Conservation (phyloP, 2,888 invertebrate species). For the Lamellibrachia satsuma region DNA sequence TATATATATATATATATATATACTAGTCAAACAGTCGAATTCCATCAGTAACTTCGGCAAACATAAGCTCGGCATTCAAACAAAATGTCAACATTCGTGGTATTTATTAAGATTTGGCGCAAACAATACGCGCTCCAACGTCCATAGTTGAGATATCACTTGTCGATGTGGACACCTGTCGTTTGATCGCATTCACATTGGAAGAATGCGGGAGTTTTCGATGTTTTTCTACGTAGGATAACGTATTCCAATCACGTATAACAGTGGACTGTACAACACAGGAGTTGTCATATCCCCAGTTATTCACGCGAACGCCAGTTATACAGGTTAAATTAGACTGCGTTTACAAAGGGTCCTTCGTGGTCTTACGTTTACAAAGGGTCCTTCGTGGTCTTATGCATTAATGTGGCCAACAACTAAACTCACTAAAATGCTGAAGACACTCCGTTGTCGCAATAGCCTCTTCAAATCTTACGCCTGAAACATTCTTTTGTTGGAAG, state of each 20-base stretch:
- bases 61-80: neutral
- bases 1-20: too few species aligned
- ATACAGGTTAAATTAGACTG: neutral
- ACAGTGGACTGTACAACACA: neutral
- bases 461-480: neutral
- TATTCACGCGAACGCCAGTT: neutral
- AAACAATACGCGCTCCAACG: neutral
- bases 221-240: neutral
- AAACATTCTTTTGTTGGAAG: neutral
- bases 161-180: neutral
- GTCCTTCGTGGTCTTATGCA: neutral
- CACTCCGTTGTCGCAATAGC: neutral
- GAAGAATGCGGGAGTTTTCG: neutral
- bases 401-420: neutral
- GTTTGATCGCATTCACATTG: neutral
- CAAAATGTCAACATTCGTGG: constrained; percentile 1
- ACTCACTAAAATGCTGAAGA: neutral
- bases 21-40: neutral
- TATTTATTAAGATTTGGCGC: neutral
- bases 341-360: neutral
- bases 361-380: neutral
- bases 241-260: neutral
- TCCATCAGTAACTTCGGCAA: neutral
- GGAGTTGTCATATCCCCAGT: neutral
- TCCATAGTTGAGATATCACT: neutral